Conservation (phyloP, 2,113 vertebrate species). For the Centropus unirufus region DNA sequence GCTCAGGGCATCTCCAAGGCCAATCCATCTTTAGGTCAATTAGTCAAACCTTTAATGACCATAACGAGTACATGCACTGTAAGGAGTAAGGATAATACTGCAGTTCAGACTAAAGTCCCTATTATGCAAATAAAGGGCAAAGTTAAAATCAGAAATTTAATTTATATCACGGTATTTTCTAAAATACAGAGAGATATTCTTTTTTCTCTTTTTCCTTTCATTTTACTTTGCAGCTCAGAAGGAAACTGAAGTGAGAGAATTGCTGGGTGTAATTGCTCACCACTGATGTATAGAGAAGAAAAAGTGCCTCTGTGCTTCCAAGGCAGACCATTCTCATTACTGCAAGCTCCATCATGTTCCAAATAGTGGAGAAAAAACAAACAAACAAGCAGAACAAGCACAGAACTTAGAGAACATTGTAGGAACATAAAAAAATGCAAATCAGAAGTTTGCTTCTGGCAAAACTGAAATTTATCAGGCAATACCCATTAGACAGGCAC, state of each 20-base stretch:
- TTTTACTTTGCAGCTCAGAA: not conserved
- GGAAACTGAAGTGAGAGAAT: not conserved
- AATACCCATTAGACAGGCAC: not conserved
- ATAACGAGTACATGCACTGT: not conserved
- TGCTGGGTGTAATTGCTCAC: not conserved
- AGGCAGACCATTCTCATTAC: not conserved
- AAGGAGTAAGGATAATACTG: not conserved
- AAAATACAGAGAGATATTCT: not conserved
- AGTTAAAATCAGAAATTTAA: not conserved
- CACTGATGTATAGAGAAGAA: not conserved
- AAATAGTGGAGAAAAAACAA: not conserved
- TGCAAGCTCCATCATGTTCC: not conserved
- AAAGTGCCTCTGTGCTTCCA: not conserved
- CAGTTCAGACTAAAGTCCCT: not conserved
- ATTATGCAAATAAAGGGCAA: not conserved
- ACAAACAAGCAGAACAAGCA: not conserved
- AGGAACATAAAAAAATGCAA: not conserved
- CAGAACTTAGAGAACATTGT: not conserved
- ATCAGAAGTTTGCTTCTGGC: not conserved
- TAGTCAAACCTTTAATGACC: not conserved
- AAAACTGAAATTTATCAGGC: not conserved
- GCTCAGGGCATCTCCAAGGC: not conserved
- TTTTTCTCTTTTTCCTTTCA: not conserved
- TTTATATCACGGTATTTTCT: not conserved
- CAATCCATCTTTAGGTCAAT: not conserved